Evolutionary conservation across 2,888 invertebrate genomes (phyloP), one percentile per base, ranked within the genome.

Genomic region (Megamerina dolium): DNA sequence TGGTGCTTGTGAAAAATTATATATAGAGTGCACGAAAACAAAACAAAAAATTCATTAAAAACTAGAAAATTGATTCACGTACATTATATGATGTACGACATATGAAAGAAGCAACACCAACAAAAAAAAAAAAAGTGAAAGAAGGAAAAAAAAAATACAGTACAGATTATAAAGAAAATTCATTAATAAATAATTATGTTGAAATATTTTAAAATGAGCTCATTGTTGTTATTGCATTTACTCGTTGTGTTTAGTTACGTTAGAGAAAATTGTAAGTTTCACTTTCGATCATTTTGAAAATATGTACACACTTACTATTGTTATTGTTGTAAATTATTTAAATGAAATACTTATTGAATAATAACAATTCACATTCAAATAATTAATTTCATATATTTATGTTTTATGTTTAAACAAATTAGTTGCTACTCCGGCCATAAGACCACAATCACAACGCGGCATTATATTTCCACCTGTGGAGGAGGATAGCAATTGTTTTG

Each of bases 391-490:
- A n/a, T n/a, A n/a, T n/a, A n/a, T n/a, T n/a, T n/a, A n/a, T n/a
- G n/a, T n/a, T n/a, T n/a, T n/a, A n/a, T n/a, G n/a, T n/a, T n/a
- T n/a, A n/a, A n/a, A n/a, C n/a, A 23, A 27, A 19, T 2, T 32
- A 46, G 52, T 16, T 8, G 49, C 56, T 17, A 51, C 52, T 5
- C 54, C 58, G 3, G 52, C 59, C 6, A 49, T 60, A 4, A 49
- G 50, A 4, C 53, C 53, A 5, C 45, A 47, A 30, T 55, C 61
- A 2, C 39, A 43, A 20, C 41, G 43, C 21, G 55, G 6, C 27
- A 59, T 64, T 12, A 55, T 59, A 17, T 64, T 55, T 39, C 64
- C 64, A 3, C 49, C 43, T 33, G 51, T 41, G 12, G 58, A 62
- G 16, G 52, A 52, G 20, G 54, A 42, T 12, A 57, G 59, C 33